These are phyloP conservation scores for Whitmania pigra DNA, from an alignment of 1,140 invertebrate species.

Conservation along the genomic window DNA sequence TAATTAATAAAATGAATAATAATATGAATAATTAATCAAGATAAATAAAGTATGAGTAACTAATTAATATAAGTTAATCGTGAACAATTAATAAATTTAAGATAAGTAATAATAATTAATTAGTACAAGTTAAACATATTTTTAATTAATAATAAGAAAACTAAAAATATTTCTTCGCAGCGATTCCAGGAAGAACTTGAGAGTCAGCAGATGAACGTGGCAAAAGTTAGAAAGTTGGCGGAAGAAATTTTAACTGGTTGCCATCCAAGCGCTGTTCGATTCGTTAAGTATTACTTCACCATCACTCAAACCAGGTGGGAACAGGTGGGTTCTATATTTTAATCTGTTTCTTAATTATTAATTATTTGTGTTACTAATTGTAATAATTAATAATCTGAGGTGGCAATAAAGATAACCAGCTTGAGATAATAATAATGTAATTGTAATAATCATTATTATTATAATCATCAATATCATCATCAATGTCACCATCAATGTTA, in stretches of 20 bases:
- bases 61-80: too few species aligned
- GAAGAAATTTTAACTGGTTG: constrained; percentile 75
- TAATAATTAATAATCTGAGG: constrained; percentile 1
- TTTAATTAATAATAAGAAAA: too few species aligned
- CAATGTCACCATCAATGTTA: too few species aligned
- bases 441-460: not conserved
- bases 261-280: constrained; percentile 81
- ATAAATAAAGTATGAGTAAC: too few species aligned
- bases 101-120: too few species aligned
- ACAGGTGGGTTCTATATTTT: constrained; percentile 30
- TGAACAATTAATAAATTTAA: too few species aligned
- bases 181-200: constrained; percentile 67
- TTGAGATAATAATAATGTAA: constrained; percentile 13
- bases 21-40: too few species aligned
- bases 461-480: not conserved
- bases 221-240: constrained; percentile 71
- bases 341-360: not conserved
- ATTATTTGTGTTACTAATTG: not conserved
- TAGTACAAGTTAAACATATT: too few species aligned
- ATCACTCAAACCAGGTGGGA: constrained; percentile 88
- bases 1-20: too few species aligned
- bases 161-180: constrained; percentile 24
- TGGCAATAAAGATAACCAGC: too few species aligned
- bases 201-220: constrained; percentile 73
- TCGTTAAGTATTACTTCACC: constrained; percentile 95